phyloP scores from a whole-genome alignment of 2,797 vertebrate species.

The Pseudomugil gertrudae region DNA sequence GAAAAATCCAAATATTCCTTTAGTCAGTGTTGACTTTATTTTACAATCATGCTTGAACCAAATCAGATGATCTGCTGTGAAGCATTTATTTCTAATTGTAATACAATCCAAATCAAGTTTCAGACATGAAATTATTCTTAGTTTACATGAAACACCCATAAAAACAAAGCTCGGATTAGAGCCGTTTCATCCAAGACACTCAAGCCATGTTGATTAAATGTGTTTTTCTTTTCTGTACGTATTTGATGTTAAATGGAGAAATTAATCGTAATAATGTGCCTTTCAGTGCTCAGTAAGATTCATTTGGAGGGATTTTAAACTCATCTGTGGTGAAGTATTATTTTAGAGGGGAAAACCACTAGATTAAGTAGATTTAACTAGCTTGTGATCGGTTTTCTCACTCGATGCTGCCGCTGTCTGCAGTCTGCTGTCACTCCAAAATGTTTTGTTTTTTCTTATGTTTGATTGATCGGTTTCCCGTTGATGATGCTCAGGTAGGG shows the following conservation, averaged over 20 bases:
- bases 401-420: constrained; percentile 24
- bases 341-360: constrained; percentile 51
- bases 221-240: neutral
- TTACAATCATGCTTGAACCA: neutral
- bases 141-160: constrained; percentile 7
- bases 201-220: constrained; percentile 17
- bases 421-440: constrained; percentile 52
- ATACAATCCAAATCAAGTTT: neutral
- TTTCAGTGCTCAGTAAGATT: constrained; percentile 18
- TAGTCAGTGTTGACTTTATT: neutral
- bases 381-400: neutral
- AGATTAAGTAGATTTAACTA: neutral
- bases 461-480: constrained; percentile 21
- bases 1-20: neutral
- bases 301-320: neutral
- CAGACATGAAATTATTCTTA: constrained; percentile 4
- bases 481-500: constrained; percentile 28
- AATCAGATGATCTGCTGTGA: neutral
- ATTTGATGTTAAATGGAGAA: constrained; percentile 16
- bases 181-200: neutral
- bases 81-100: neutral
- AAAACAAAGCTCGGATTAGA: neutral
- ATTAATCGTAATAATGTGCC: constrained; percentile 34
- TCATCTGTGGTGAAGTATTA: constrained; percentile 22
- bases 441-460: constrained; percentile 31